Conservation (phyloP, 1,140 invertebrate species). For the Zaprionus taronus region DNA sequence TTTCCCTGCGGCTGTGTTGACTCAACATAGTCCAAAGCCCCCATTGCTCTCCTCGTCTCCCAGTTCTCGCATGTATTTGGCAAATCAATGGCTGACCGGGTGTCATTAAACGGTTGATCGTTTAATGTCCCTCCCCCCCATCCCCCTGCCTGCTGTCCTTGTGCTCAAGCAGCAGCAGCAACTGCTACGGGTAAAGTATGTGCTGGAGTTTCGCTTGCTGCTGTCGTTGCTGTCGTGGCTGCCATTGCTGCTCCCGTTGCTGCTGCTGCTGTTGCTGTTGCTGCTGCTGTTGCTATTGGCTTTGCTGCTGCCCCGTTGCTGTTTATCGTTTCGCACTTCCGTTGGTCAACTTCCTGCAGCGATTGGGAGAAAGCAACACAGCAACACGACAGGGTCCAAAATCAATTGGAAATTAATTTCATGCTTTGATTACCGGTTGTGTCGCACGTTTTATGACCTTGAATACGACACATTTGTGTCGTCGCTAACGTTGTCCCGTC, state of each 20-base stretch:
- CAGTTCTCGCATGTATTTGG: constrained; percentile 66
- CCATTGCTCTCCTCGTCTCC: constrained; percentile 21
- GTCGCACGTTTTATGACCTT: constrained; percentile 82
- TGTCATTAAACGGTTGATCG: constrained; percentile 82
- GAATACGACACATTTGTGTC: constrained; percentile 80
- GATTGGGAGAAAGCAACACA: constrained; percentile 52
- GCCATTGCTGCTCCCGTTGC: constrained; percentile 23
- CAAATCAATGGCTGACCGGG: constrained; percentile 79
- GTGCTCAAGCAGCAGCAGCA: constrained; percentile 18
- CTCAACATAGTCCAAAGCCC: constrained; percentile 57
- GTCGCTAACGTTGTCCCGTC: constrained; percentile 30
- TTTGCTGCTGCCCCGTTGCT: constrained; percentile 44
- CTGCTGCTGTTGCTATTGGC: constrained; percentile 11
- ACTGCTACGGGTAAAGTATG: constrained; percentile 19
- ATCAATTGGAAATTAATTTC: constrained; percentile 83
- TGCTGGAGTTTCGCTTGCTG: constrained; percentile 11
- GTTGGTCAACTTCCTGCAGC: constrained; percentile 80
- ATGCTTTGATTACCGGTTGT: constrained; percentile 82
- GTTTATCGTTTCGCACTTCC: constrained; percentile 83
- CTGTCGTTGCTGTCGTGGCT: neutral
- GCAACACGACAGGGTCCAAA: constrained; percentile 68
- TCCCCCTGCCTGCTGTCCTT: neutral
- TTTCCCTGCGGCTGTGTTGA: constrained; percentile 76
- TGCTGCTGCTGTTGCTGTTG: too few species aligned
- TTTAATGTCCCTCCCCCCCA: constrained; percentile 63